Percentiles rank a stretch among this genome's conserved stretches.
These are phyloP conservation scores for Gymnocheta viridis DNA, from an alignment of 2,888 invertebrate genomes.

Conservation along the genomic window DNA sequence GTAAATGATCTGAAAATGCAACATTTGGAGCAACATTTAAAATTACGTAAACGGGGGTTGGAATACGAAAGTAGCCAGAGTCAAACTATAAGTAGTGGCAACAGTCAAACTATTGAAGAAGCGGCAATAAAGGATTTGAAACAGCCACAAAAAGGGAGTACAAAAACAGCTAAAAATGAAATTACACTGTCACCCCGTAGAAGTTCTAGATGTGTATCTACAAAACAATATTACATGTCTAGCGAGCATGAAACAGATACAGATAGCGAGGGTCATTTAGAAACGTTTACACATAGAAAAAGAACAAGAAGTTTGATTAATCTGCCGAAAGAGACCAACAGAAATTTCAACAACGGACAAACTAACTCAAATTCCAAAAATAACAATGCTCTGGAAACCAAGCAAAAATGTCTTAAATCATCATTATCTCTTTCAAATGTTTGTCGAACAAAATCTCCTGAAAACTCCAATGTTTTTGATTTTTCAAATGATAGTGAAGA, in stretches of 20 bases:
- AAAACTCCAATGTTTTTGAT: conserved; percentile 37
- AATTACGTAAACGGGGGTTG: conserved; percentile 70
- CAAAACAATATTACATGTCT: not conserved
- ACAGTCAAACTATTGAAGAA: conserved; percentile 37
- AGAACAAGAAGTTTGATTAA: not conserved
- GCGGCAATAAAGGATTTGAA: not conserved
- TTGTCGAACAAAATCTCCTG: not conserved
- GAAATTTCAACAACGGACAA: not conserved
- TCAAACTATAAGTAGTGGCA: conserved; percentile 70
- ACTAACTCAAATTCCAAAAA: not conserved
- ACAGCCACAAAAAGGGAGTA: not conserved
- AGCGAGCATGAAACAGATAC: conserved; percentile 36
- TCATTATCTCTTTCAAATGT: conserved; percentile 3
- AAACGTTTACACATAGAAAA: not conserved
- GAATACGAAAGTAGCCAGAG: conserved; percentile 77
- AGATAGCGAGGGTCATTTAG: not conserved
- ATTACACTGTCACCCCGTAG: not conserved
- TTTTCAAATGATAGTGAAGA: conserved; percentile 44
- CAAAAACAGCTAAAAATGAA: not conserved
- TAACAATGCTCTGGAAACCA: not conserved
- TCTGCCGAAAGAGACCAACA: not conserved
- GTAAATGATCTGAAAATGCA: conserved; percentile 70
- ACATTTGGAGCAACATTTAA: conserved; percentile 72
- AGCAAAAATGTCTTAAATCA: conserved; percentile 10
- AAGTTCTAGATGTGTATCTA: not conserved